Evolutionary conservation across 2,797 vertebrate species (phyloP).

Genomic region (Sarcoramphus papa): DNA sequence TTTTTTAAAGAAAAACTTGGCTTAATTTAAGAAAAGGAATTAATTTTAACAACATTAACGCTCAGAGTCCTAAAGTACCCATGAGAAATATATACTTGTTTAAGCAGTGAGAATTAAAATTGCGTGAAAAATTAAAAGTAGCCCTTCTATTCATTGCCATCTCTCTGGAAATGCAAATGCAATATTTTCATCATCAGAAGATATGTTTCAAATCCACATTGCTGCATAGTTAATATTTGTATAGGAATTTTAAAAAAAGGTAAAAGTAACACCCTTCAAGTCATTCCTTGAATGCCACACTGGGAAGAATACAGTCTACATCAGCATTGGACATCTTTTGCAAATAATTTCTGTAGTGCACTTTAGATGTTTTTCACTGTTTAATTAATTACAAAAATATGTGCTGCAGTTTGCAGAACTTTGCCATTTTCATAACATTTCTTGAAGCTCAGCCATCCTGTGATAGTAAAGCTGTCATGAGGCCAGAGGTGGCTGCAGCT

Average conservation of each 20-base stretch:
- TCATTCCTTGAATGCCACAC: conserved; percentile 15
- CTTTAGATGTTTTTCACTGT: conserved; percentile 24
- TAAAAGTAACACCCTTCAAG: conserved; percentile 10
- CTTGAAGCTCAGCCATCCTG: conserved; percentile 56
- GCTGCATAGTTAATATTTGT: neutral
- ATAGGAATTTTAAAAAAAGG: neutral
- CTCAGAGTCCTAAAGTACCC: neutral
- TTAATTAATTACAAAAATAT: conserved; percentile 64
- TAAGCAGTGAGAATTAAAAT: conserved; percentile 31
- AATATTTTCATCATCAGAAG: conserved; percentile 29
- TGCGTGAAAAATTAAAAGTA: conserved; percentile 38
- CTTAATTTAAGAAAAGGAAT: conserved; percentile 2
- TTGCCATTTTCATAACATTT: conserved; percentile 59
- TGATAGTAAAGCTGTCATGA: conserved; percentile 60
- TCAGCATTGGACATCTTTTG: conserved; percentile 28
- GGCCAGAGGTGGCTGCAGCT: conserved; percentile 54
- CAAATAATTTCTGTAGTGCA: conserved; percentile 47
- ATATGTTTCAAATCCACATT: conserved; percentile 12
- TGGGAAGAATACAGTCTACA: conserved; percentile 5
- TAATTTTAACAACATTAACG: neutral
- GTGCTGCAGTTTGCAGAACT: conserved; percentile 57
- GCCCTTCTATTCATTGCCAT: neutral
- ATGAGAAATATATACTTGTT: conserved; percentile 7
- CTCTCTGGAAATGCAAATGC: neutral
- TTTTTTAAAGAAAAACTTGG: neutral